A percentile compares a stretch with the other conserved stretches of the same genome.
phyloP scores from a whole-genome alignment of 1,140 invertebrate species.

The Calephelis virginiensis region DNA sequence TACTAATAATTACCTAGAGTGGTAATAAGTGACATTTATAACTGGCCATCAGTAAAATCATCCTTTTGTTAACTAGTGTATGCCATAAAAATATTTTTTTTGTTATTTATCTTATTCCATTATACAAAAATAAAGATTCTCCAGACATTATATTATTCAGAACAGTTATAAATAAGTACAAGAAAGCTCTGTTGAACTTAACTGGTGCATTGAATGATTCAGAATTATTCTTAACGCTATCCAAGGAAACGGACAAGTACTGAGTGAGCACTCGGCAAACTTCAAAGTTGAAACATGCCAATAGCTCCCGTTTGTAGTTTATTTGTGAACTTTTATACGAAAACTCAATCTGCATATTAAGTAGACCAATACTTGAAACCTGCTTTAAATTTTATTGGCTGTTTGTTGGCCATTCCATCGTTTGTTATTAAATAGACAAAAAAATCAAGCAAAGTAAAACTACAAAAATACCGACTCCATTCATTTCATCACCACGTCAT shows the following conservation, averaged over 20 bases:
- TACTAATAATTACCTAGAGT: no score
- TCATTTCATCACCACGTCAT: no score
- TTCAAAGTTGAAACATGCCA: conserved; percentile 55
- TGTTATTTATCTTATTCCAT: background rate
- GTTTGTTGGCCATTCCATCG: no score
- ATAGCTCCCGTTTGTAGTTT: conserved; percentile 54
- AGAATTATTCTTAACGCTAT: conserved; percentile 44
- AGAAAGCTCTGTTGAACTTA: conserved; percentile 6
- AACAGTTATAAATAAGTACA: conserved; percentile 1
- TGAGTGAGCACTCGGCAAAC: conserved; percentile 47
- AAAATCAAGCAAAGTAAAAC: no score
- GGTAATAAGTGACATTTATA: no score
- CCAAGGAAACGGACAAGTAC: conserved; percentile 44
- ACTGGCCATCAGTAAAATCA: no score
- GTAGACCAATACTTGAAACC: background rate
- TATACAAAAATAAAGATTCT: background rate
- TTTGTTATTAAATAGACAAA: no score
- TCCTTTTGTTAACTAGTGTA: no score
- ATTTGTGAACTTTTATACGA: conserved; percentile 42
- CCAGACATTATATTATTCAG: background rate
- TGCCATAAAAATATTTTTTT: no score
- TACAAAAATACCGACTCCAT: no score
- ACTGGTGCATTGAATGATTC: conserved; percentile 30
- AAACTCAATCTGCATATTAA: conserved; percentile 7
- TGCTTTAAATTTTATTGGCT: no score